A percentile compares a stretch with the other conserved stretches of the same genome.
phyloP scores from a whole-genome alignment of 1,140 invertebrate species.

The Chrysopa pallens region DNA sequence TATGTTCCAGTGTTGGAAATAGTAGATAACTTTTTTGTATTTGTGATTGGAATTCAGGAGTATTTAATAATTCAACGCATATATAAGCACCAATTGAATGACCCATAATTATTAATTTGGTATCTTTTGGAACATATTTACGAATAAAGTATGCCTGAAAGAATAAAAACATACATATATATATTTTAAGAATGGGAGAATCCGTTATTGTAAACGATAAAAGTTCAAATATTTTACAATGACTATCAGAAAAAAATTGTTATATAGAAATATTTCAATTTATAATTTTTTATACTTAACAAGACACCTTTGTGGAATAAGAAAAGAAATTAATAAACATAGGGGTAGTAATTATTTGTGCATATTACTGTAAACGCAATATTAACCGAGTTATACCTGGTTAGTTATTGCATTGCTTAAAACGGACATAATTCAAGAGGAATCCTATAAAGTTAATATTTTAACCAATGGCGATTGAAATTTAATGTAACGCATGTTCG shows the following conservation, averaged over 20 bases:
- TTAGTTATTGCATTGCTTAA: too few species aligned
- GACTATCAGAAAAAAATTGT: constrained; percentile 7
- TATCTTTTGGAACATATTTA: constrained; percentile 44
- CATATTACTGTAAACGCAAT: too few species aligned
- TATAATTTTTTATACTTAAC: neutral
- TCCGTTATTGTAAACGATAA: neutral
- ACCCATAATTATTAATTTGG: constrained; percentile 53
- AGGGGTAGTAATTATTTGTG: too few species aligned
- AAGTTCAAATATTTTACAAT: constrained; percentile 3
- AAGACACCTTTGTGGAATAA: too few species aligned
- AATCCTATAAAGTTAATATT: too few species aligned
- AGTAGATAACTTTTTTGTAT: constrained; percentile 44
- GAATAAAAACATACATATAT: neutral
- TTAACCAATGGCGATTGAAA: too few species aligned
- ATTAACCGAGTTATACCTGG: too few species aligned
- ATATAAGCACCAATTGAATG: constrained; percentile 78
- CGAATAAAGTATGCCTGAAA: constrained; percentile 45
- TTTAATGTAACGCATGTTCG: too few species aligned
- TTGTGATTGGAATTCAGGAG: constrained; percentile 25
- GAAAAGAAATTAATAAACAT: too few species aligned
- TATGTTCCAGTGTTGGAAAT: constrained; percentile 68
- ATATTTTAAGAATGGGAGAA: neutral
- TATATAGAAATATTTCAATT: too few species aligned
- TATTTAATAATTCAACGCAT: constrained; percentile 49
- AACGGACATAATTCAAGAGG: too few species aligned